A percentile compares a stretch with the other conserved stretches of the same genome.
Evolutionary conservation across 2,797 vertebrate genomes (phyloP).

Genomic region (Novumbra hubbsi): DNA sequence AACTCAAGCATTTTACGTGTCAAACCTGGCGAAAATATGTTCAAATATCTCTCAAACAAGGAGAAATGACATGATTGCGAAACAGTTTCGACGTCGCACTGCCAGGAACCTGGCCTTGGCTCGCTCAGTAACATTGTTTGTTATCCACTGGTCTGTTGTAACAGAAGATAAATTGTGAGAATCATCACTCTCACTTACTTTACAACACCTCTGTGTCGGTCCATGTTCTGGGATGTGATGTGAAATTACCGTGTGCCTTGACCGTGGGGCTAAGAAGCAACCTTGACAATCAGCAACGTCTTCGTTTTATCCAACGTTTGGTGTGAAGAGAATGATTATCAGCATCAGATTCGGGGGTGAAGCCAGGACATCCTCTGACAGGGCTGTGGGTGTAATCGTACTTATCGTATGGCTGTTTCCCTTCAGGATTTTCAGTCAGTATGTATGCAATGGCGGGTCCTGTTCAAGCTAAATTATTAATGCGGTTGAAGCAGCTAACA

Average conservation of each 20-base stretch:
- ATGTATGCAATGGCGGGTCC: background rate
- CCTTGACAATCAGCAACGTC: background rate
- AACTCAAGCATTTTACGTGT: background rate
- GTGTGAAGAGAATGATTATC: background rate
- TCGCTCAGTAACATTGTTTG: background rate
- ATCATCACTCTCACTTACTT: background rate
- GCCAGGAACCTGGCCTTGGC: background rate
- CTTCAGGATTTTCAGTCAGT: background rate
- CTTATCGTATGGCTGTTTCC: background rate
- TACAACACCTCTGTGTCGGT: background rate
- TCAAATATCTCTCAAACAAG: background rate
- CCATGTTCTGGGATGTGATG: no score
- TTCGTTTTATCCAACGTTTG: background rate
- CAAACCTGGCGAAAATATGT: background rate
- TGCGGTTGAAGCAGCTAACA: background rate
- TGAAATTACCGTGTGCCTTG: no score
- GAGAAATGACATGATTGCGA: background rate
- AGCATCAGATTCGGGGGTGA: background rate
- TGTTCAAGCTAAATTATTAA: background rate
- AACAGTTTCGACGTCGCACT: background rate
- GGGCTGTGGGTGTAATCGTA: background rate
- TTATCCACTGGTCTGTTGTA: background rate
- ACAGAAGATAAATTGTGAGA: background rate
- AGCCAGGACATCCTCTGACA: slow-evolving; percentile 1
- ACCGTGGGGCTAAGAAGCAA: no score